These are phyloP conservation scores for Parauchenoglanis ngamensis DNA, from an alignment of 2,797 vertebrate genomes.

Conservation along the genomic window DNA sequence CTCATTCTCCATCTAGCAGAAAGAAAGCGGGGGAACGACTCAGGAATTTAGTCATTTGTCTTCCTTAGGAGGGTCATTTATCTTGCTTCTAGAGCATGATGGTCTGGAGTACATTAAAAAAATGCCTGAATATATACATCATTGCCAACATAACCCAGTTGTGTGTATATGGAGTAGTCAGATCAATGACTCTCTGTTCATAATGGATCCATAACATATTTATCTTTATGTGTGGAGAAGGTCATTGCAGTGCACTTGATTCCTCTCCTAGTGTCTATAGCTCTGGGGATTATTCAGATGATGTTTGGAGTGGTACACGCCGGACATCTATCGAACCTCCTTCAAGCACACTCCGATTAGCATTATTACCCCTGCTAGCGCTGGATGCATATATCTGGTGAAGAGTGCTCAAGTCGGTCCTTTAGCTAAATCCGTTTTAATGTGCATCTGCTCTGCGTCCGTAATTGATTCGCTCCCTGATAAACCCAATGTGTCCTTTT, in stretches of 20 bases:
- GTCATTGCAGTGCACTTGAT: slow-evolving; percentile 3
- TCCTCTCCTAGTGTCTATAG: background rate
- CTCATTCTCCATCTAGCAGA: slow-evolving; percentile 57
- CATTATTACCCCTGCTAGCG: slow-evolving; percentile 3
- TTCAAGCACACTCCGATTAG: slow-evolving; percentile 30
- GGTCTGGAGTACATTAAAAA: slow-evolving; percentile 54
- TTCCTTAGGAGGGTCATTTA: slow-evolving; percentile 58
- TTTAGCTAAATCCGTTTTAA: slow-evolving; percentile 14
- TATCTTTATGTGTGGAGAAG: slow-evolving; percentile 45
- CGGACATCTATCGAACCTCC: slow-evolving; percentile 1
- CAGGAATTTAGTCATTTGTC: slow-evolving; percentile 63
- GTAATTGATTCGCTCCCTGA: background rate
- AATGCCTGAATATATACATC: slow-evolving; percentile 55
- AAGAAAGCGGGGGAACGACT: slow-evolving; percentile 59
- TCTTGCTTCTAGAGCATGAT: slow-evolving; percentile 53
- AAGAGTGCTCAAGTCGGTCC: slow-evolving; percentile 2
- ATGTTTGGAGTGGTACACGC: background rate
- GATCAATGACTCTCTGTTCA: slow-evolving; percentile 45
- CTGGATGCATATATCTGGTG: background rate
- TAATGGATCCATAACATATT: slow-evolving; percentile 45
- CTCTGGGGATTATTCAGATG: slow-evolving; percentile 6
- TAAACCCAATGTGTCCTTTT: background rate
- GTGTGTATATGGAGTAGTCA: slow-evolving; percentile 46
- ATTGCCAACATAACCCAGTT: slow-evolving; percentile 54
- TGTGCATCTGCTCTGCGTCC: background rate